Evolutionary conservation across 2,888 invertebrate species (phyloP).

Genomic region (Pammene fasciana): DNA sequence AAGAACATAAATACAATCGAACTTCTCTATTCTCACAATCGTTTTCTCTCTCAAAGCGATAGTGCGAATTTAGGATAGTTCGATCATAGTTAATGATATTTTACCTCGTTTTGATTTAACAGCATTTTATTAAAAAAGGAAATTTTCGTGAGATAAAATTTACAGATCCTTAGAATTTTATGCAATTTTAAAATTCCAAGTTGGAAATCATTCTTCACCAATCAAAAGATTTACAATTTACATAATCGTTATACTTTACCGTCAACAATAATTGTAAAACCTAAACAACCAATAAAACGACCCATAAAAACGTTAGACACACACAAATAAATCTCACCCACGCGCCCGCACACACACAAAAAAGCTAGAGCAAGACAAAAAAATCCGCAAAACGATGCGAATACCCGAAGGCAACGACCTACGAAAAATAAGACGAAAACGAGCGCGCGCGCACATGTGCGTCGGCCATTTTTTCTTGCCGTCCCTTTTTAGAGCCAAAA

Average conservation of each 20-base stretch:
- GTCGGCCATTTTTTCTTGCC: slow-evolving; percentile 75
- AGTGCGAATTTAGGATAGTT: too few species aligned
- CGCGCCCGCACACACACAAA: slow-evolving; percentile 75
- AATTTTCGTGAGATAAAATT: too few species aligned
- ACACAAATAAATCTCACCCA: slow-evolving; percentile 65
- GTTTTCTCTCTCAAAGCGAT: too few species aligned
- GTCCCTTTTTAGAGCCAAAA: slow-evolving; percentile 75
- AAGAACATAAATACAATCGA: too few species aligned
- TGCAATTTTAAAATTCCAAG: too few species aligned
- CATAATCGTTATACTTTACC: background rate
- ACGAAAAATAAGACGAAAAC: slow-evolving; percentile 80
- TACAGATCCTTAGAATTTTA: too few species aligned
- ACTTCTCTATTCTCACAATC: too few species aligned
- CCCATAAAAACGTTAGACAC: slow-evolving; percentile 33
- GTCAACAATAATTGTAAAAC: slow-evolving; percentile 19
- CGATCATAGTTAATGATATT: too few species aligned
- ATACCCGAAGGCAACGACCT: slow-evolving; percentile 78
- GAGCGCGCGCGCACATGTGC: slow-evolving; percentile 78
- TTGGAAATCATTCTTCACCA: background rate
- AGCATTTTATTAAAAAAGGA: too few species aligned
- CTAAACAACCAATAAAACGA: slow-evolving; percentile 26
- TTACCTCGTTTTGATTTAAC: too few species aligned
- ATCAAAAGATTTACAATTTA: background rate
- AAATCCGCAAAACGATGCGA: slow-evolving; percentile 64
- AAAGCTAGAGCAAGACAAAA: slow-evolving; percentile 57